phyloP scores from a whole-genome alignment of 2,113 vertebrate genomes.

The Melanerpes aurifrons region DNA sequence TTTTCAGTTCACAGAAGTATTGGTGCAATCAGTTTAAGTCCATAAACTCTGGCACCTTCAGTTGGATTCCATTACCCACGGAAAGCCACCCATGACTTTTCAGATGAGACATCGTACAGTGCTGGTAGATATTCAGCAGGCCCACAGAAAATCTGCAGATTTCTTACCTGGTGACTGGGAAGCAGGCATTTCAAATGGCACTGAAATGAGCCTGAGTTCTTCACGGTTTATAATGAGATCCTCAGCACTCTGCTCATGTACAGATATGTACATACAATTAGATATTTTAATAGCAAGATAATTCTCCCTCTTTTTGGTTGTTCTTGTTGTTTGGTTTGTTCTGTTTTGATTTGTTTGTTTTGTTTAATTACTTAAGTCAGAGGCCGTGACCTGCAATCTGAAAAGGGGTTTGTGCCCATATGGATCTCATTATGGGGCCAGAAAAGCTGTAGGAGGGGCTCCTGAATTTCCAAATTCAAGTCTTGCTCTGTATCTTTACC shows the following conservation, averaged over 20 bases:
- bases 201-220: not conserved
- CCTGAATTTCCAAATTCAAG: not conserved
- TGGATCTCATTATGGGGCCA: not conserved
- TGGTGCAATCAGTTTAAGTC: not conserved
- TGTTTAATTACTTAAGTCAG: not conserved
- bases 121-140: not conserved
- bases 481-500: not conserved
- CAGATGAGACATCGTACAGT: not conserved
- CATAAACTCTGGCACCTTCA: not conserved
- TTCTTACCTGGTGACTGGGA: not conserved
- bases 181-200: not conserved
- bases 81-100: not conserved
- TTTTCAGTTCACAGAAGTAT: not conserved
- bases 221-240: not conserved
- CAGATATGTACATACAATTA: not conserved
- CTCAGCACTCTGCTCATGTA: not conserved
- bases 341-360: no score
- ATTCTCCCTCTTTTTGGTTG: rapidly evolving
- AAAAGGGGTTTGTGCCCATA: not conserved
- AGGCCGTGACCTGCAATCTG: not conserved
- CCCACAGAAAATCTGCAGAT: not conserved
- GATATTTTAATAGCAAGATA: not conserved
- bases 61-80: not conserved
- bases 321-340: not conserved
- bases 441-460: not conserved